phyloP scores from a whole-genome alignment of 2,113 vertebrate species.

The Struthio camelus region DNA sequence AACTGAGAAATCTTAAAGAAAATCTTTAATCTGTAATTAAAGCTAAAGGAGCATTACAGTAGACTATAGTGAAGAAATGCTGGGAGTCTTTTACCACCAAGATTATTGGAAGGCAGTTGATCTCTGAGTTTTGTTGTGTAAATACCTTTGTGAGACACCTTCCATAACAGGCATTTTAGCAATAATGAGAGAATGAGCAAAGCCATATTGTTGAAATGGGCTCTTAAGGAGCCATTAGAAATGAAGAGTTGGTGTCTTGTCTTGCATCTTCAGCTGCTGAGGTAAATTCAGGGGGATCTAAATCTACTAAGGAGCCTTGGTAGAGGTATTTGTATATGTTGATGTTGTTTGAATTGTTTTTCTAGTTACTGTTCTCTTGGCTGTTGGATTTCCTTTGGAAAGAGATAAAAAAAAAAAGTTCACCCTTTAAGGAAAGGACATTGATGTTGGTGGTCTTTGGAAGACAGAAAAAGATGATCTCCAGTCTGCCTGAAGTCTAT shows the following conservation, averaged over 20 bases:
- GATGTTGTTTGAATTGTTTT: neutral
- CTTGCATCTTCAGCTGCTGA: neutral
- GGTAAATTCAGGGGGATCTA: neutral
- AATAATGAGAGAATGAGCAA: neutral
- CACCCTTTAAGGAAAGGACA: neutral
- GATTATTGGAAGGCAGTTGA: neutral
- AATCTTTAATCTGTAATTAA: neutral
- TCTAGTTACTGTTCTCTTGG: neutral
- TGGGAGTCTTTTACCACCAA: neutral
- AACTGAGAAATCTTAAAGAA: neutral
- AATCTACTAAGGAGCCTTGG: neutral
- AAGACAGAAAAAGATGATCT: neutral
- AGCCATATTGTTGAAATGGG: neutral
- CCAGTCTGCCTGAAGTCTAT: neutral
- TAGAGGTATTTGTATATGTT: neutral
- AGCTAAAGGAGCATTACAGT: neutral
- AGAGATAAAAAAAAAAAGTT: neutral
- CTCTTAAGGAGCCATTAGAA: neutral
- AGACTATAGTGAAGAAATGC: neutral
- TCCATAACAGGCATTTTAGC: no score
- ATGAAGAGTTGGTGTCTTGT: neutral
- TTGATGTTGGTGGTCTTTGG: neutral
- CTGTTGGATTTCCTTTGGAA: neutral
- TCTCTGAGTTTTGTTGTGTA: neutral
- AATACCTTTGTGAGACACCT: no score